Percentiles rank a stretch among this genome's conserved stretches.
phyloP scores from a whole-genome alignment of 1,140 invertebrate species.

The Magallana ariakensis region DNA sequence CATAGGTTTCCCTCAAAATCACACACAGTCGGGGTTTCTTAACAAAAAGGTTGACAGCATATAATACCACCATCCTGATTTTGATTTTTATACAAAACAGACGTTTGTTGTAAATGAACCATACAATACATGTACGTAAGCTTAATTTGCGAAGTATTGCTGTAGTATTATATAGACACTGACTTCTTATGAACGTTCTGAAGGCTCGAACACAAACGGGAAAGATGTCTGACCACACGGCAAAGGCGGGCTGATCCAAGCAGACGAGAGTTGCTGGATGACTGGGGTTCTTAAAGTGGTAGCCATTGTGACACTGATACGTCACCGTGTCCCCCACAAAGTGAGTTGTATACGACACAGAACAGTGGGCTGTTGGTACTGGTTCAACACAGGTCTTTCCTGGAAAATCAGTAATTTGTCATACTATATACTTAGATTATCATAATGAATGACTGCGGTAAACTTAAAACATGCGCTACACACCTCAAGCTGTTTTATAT shows the following conservation, averaged over 20 bases:
- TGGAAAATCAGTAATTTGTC: slow-evolving; percentile 35
- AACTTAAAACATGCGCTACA: no score
- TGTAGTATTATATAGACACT: no score
- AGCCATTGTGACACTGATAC: slow-evolving; percentile 57
- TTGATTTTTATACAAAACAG: no score
- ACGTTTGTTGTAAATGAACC: no score
- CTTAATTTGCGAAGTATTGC: no score
- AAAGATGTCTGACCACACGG: slow-evolving; percentile 63
- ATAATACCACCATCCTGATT: no score
- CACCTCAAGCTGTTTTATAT: no score
- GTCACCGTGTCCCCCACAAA: slow-evolving; percentile 60
- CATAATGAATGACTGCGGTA: no score
- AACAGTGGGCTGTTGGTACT: slow-evolving; percentile 51
- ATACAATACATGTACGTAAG: no score
- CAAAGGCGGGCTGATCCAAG: slow-evolving; percentile 65
- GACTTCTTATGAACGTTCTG: slow-evolving; percentile 29
- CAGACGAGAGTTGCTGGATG: slow-evolving; percentile 60
- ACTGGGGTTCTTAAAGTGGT: slow-evolving; percentile 49
- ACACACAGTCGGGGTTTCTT: slow-evolving; percentile 42
- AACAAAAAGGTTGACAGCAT: background rate
- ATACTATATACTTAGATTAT: no score
- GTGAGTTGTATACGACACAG: slow-evolving; percentile 51
- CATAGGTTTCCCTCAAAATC: slow-evolving; percentile 60
- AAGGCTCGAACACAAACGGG: slow-evolving; percentile 57
- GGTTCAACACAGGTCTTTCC: slow-evolving; percentile 59